phyloP scores from a whole-genome alignment of 2,113 vertebrate species.

The Romanogobio albipinnatus region DNA sequence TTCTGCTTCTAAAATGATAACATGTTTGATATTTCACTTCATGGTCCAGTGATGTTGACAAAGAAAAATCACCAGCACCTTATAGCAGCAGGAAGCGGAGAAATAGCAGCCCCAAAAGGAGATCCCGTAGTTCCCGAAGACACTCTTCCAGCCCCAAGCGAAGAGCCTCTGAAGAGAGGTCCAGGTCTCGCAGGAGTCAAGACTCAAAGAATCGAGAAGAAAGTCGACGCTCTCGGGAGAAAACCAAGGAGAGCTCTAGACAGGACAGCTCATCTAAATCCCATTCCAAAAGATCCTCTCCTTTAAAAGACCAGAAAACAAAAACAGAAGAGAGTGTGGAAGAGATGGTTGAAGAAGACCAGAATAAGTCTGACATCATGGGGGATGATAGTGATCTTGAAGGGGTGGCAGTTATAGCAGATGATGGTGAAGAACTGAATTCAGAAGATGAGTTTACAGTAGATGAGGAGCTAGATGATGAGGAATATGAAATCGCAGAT shows the following conservation, averaged over 20 bases:
- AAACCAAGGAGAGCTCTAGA: slow-evolving; percentile 36
- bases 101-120: slow-evolving; percentile 1
- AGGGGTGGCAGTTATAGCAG: slow-evolving; percentile 52
- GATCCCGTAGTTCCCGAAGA: slow-evolving; percentile 21
- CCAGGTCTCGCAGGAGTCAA: background rate
- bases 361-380: background rate
- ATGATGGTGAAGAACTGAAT: slow-evolving; percentile 41
- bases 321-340: background rate
- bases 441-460: slow-evolving; percentile 34
- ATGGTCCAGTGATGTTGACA: slow-evolving; percentile 34
- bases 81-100: slow-evolving; percentile 46
- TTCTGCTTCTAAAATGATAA: background rate
- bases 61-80: slow-evolving; percentile 46
- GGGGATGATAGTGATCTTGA: slow-evolving; percentile 51
- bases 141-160: slow-evolving; percentile 48
- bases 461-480: background rate
- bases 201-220: slow-evolving; percentile 24
- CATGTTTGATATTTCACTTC: background rate
- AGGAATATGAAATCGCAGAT: background rate
- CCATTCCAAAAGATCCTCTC: background rate
- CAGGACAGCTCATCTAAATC: slow-evolving; percentile 15
- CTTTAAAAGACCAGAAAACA: slow-evolving; percentile 30
- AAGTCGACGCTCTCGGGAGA: background rate
- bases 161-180: slow-evolving; percentile 19
- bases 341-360: background rate